Evolutionary conservation across 2,113 vertebrate species (phyloP).

Genomic region (Halcyon malimbica): DNA sequence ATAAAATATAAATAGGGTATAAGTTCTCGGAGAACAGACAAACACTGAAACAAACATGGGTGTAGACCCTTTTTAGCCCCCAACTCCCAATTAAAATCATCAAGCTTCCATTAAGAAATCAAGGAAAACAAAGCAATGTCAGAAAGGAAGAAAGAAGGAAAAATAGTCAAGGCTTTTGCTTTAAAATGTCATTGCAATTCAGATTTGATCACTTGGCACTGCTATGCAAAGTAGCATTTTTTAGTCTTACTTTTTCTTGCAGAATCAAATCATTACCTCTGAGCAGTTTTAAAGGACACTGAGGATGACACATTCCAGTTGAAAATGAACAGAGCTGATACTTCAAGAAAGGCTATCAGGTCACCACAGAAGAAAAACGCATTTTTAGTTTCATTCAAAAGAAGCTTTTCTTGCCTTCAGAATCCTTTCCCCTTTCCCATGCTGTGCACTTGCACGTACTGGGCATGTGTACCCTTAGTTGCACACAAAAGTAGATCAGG

Average conservation of each 20-base stretch:
- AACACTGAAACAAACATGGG: background rate
- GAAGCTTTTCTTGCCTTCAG: background rate
- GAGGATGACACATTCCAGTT: background rate
- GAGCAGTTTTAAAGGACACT: background rate
- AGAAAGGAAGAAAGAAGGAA: background rate
- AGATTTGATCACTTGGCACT: background rate
- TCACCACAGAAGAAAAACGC: background rate
- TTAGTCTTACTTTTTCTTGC: background rate
- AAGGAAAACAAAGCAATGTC: background rate
- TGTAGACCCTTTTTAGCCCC: background rate
- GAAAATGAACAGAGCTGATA: background rate
- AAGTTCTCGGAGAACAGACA: background rate
- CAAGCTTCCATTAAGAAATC: background rate
- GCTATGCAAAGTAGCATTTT: background rate
- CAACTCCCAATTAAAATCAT: background rate
- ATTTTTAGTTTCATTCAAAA: background rate
- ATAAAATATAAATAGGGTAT: background rate
- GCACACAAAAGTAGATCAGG: background rate
- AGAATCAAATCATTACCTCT: slow-evolving; percentile 5
- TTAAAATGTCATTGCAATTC: background rate
- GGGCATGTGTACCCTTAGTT: rapidly evolving
- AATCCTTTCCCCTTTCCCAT: background rate
- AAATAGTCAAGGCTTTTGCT: background rate
- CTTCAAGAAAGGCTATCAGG: background rate
- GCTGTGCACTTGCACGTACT: rapidly evolving